phyloP scores from a whole-genome alignment of 1,140 invertebrate genomes.

The Ganaspis sp. region DNA sequence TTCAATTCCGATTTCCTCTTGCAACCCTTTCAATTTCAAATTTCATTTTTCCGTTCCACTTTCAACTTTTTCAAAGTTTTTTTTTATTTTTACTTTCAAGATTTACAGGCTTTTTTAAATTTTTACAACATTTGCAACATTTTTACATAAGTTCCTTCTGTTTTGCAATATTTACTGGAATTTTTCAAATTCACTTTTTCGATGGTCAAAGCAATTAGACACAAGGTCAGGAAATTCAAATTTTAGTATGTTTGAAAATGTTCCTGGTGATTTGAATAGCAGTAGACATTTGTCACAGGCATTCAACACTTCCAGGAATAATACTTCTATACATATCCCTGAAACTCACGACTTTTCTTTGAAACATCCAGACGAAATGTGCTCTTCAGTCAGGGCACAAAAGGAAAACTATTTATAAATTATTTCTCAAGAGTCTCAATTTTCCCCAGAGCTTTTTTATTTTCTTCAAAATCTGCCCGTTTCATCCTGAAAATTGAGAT shows the following conservation, averaged over 20 bases:
- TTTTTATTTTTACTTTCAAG: background rate
- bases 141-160: background rate
- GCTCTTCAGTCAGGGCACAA: background rate
- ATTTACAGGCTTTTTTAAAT: background rate
- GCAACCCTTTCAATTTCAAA: background rate
- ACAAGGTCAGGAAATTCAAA: background rate
- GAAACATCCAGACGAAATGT: background rate
- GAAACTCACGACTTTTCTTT: background rate
- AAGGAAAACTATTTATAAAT: background rate
- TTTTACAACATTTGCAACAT: too few species aligned
- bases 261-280: slow-evolving; percentile 6
- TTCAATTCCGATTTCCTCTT: too few species aligned
- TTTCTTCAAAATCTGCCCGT: background rate
- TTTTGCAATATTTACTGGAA: background rate
- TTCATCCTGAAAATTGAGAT: background rate
- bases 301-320: background rate
- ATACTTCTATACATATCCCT: background rate
- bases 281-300: slow-evolving; percentile 14
- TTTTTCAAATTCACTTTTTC: background rate
- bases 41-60: background rate
- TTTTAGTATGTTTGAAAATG: background rate
- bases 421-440: background rate
- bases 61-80: too few species aligned
- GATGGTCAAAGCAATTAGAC: background rate
- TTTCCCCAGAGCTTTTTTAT: background rate